Evolutionary conservation across 2,888 invertebrate species (phyloP), one percentile per base, ranked within the genome.

Genomic region (Cantharis rufa): DNA sequence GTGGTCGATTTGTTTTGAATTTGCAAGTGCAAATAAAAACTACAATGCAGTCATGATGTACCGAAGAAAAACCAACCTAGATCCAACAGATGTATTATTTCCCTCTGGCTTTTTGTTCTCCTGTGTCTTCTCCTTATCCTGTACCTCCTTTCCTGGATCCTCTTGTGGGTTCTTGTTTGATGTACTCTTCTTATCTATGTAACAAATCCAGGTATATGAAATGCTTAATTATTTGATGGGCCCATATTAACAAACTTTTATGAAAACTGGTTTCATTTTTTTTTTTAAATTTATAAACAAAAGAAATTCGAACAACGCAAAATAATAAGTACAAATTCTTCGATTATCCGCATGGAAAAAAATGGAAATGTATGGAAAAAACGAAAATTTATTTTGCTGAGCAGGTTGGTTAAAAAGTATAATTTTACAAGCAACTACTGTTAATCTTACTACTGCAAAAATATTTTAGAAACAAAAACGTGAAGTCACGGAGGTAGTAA

Each of bases 101-200:
- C 76, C 80, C 32, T 82, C 81, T 62, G 79, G 79, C 78, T 79
- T 81, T 79, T 80, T 79, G 71, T 21, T 77, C 24, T 74, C 72
- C 61, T 71, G 69, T 63, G 62, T 21, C 77, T 77, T 77, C 61
- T 77, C 74, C 61, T 74, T 71, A 73, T 27, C 76, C 15, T 70
- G 63, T 69, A 62, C 71, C 70, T 78, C 78, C 80, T 77, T 74
- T 75, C 71, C 75, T 27, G 68, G 76, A 75, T 79, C 78, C 78
- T 80, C 80, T 73, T 82, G 79, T 62, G 77, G 69, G 62, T 78
- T 79, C 79, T 81, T 82, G 79, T 80, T 82, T 77, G 82, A 66
- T 62, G 82, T 74, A 78, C 78, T 83, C 83, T 84, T 84, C 82
- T 79, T 80, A 84, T 84, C 84, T 84, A 83, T 80, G 81, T 82